Percentiles rank a stretch among this genome's conserved stretches.
These are phyloP conservation scores for Ophion slaviceki DNA, from an alignment of 2,888 invertebrate genomes.

Conservation along the genomic window DNA sequence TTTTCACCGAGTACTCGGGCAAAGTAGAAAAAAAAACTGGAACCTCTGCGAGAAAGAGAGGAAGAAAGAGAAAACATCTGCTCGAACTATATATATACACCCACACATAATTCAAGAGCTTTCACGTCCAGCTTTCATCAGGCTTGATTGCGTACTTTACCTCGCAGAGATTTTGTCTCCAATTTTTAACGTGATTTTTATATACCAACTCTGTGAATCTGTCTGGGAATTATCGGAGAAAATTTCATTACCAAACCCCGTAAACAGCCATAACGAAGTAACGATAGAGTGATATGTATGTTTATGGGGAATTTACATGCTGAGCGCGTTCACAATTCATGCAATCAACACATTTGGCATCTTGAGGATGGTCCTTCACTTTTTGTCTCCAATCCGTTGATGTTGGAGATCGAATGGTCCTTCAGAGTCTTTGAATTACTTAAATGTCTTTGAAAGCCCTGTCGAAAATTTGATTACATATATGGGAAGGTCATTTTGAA, in stretches of 20 bases:
- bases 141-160: constrained; percentile 68
- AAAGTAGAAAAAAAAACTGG: constrained; percentile 14
- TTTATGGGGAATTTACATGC: not conserved
- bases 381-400: too few species aligned
- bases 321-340: not conserved
- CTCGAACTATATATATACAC: not conserved
- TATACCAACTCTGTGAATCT: constrained; percentile 20
- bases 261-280: not conserved
- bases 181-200: constrained; percentile 21
- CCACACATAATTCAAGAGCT: constrained; percentile 31
- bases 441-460: too few species aligned
- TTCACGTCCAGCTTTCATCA: constrained; percentile 71
- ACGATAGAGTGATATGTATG: not conserved
- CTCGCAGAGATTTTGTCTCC: constrained; percentile 47
- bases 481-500: too few species aligned
- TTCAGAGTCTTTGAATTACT: too few species aligned
- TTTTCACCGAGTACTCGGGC: constrained; percentile 32
- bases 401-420: too few species aligned
- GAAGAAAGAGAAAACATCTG: constrained; percentile 27
- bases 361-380: too few species aligned
- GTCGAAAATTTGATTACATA: too few species aligned
- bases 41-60: not conserved
- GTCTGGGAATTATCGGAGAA: not conserved
- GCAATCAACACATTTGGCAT: too few species aligned
- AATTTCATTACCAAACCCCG: not conserved